Evolutionary conservation across 2,888 invertebrate species (phyloP), one percentile per base, ranked within the genome.

Genomic region (Campopleginae sp.): DNA sequence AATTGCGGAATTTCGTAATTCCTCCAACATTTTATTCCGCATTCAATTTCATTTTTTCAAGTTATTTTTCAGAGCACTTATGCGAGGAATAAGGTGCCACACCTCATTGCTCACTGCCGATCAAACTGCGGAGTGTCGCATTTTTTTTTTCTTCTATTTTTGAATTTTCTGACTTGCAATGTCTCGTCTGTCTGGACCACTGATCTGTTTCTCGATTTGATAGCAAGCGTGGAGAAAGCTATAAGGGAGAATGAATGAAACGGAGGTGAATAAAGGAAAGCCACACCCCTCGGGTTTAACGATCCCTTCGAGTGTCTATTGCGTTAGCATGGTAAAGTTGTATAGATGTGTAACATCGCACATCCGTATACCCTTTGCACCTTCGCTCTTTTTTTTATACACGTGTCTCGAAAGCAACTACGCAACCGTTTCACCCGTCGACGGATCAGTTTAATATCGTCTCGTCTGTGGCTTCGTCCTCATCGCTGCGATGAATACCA

Each of bases 221-320:
- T n/a, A 54, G n/a, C 5, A 38, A 75, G 14, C 23, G 33, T 14
- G 58, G 46, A 19, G 48, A 27, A 63, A 42, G 44, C 12, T 27
- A n/a, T n/a, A 23, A 27, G 46, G 23, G 27, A 12, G 51, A 65
- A 51, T 48, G 58, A 79, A 70, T 48, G 42, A 66, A 80, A 44
- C 46, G 54, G 31, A 68, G 63, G 65, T 46, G 48, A 61, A 38
- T 27, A 23, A 42, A 48, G 79, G 65, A 80, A 76, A 71, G 80
- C 85, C 85, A 76, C 85, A 75, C 85, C 85, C 78, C 78, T 71
- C 66, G 46, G 74, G 58, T 82, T 78, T 79, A 85, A 82, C 82
- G 82, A 85, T 51, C 85, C 82, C 74, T 75, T 65, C 54, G 68
- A 70, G 74, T 79, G 78, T 79, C 79, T 79, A 63, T 77, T 75